A percentile compares a stretch with the other conserved stretches of the same genome.
These are phyloP conservation scores for Zaprionus lineosus DNA, from an alignment of 2,888 invertebrate genomes.

Conservation along the genomic window DNA sequence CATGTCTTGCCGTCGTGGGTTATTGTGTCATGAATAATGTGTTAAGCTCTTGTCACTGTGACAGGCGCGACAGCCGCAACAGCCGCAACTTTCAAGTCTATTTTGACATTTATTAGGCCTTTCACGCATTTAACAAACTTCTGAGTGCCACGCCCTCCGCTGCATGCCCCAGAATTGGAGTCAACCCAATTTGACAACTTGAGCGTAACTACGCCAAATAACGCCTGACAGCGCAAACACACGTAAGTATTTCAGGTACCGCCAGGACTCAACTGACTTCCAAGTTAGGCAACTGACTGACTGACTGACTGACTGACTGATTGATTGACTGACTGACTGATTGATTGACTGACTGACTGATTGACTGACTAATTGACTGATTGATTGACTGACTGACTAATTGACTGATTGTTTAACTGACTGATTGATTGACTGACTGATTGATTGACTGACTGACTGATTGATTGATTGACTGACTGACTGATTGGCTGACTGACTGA, in stretches of 20 bases:
- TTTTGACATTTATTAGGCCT: conserved; percentile 53
- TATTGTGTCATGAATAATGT: conserved; percentile 48
- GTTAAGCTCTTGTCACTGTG: conserved; percentile 46
- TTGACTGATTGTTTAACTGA: too few species aligned
- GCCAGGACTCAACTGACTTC: conserved; percentile 18
- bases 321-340: not conserved
- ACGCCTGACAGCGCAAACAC: conserved; percentile 67
- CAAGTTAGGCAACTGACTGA: not conserved
- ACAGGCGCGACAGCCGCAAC: conserved; percentile 22
- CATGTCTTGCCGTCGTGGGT: conserved; percentile 33
- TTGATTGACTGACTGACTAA: conserved; percentile 3
- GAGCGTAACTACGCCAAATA: conserved; percentile 57
- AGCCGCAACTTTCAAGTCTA: conserved; percentile 23
- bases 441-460: conserved; percentile 2
- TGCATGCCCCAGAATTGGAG: conserved; percentile 34
- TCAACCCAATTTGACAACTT: conserved; percentile 61
- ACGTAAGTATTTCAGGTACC: conserved; percentile 63
- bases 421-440: not conserved
- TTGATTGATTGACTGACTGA: not conserved
- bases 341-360: conserved; percentile 1
- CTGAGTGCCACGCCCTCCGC: conserved; percentile 2
- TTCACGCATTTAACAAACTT: conserved; percentile 29
- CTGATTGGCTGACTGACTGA: not conserved
- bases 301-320: not conserved
- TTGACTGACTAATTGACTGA: not conserved